Evolutionary conservation across 2,797 vertebrate genomes (phyloP).

Genomic region (Coluber constrictor): DNA sequence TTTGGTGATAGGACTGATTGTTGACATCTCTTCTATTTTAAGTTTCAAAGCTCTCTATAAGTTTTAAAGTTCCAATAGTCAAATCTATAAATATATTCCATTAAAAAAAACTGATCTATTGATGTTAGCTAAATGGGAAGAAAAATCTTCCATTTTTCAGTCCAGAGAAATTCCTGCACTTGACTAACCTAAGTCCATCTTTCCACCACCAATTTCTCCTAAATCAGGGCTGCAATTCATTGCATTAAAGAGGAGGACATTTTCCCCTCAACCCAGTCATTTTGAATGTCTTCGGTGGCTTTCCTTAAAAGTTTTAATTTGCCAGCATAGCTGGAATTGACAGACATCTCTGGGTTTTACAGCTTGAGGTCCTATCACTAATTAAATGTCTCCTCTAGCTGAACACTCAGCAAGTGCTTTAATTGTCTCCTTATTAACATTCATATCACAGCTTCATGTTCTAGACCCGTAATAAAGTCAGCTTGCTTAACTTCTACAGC

Average conservation of each 20-base stretch:
- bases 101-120: background rate
- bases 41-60: background rate
- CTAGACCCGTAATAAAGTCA: slow-evolving; percentile 58
- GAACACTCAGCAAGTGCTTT: slow-evolving; percentile 51
- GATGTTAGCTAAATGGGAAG: background rate
- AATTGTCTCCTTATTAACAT: slow-evolving; percentile 65
- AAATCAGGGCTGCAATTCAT: background rate
- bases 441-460: slow-evolving; percentile 57
- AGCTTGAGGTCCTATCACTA: slow-evolving; percentile 39
- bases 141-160: background rate
- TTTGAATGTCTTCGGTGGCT: background rate
- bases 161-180: background rate
- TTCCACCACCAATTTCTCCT: background rate
- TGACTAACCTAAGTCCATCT: background rate
- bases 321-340: slow-evolving; percentile 43
- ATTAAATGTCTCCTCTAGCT: slow-evolving; percentile 57
- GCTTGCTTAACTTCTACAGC: slow-evolving; percentile 32
- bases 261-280: background rate
- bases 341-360: slow-evolving; percentile 49
- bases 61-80: background rate
- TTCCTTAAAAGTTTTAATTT: slow-evolving; percentile 47
- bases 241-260: background rate
- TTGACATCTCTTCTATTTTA: background rate
- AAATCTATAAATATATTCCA: background rate
- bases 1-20: background rate